Evolutionary conservation across 2,113 vertebrate genomes (phyloP).

Genomic region (Thoracochromis brauschi): DNA sequence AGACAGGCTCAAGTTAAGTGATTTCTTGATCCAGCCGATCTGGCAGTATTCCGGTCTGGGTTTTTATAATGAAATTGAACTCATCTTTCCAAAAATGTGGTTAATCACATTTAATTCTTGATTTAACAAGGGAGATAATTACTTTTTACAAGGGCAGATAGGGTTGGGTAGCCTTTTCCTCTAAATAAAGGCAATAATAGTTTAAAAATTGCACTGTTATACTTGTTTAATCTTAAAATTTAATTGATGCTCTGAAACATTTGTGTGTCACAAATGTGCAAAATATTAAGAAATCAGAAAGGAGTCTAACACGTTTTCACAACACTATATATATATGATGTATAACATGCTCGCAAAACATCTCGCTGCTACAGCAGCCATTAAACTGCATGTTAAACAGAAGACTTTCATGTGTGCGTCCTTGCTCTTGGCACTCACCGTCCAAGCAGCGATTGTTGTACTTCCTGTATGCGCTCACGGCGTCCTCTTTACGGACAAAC

Average conservation of each 20-base stretch:
- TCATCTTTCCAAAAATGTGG: neutral
- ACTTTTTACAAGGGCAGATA: neutral
- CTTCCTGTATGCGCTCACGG: slow-evolving; percentile 93
- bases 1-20: rapidly evolving
- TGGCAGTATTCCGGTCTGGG: neutral
- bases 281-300: neutral
- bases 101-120: neutral
- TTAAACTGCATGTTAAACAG: neutral
- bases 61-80: neutral
- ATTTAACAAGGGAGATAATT: neutral
- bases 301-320: neutral
- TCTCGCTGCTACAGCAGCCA: neutral
- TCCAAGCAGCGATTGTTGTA: slow-evolving; percentile 98
- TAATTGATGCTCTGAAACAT: neutral
- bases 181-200: neutral
- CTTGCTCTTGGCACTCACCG: slow-evolving; percentile 70
- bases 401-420: neutral
- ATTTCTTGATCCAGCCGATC: neutral
- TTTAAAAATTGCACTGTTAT: neutral
- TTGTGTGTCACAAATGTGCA: neutral
- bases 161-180: neutral
- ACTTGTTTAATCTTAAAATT: neutral
- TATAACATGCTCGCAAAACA: neutral
- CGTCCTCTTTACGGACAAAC: slow-evolving; percentile 95
- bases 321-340: rapidly evolving